Base-by-base conservation (phyloP, 1,140 invertebrate genomes). In the Teleogryllus occipitalis region DNA sequence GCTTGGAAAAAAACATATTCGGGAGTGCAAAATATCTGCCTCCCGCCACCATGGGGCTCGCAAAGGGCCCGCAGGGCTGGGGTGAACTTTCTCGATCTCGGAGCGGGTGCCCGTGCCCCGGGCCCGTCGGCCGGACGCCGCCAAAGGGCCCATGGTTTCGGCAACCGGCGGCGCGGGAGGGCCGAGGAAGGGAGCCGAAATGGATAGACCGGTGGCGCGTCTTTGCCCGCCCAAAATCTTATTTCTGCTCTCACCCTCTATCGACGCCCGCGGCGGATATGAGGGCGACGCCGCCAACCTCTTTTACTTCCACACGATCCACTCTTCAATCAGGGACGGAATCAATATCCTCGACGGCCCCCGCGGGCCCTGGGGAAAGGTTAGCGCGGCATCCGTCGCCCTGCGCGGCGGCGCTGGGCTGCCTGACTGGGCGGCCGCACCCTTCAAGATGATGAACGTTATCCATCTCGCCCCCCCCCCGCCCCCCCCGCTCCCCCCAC, bases 271-370 rank as follows among this genome's bases (percentile, higher is more conserved):
- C 27, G 54, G 18, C 54, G 54, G 18, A 18, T 10, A 18, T 65
- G 54, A 65, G 10, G 18, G 54, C 54, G 54, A 65, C 18, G 54
- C 54, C 54, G 2, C 54, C 10, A 65, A 65, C 54, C 54, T 65
- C 54, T 65, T 65, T 65, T 65, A 65, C 54, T 65, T 65, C 54
- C 54, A 7, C 54, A 65, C 54, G 54, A 65, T 65, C 54, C 54
- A 65, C 54, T 65, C 54, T 65, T 65, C 54, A 65, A 65, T 65
- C 54, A 65, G 54, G 54, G 54, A 65, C 54, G 54, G 54, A 65
- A 65, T 65, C 54, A 65, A 65, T 65, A 65, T 65, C 54, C 2
- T 65, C 54, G 54, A 65, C 54, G 54, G 54, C 54, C 54, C 54
- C 18, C 10, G 10, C 54, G 10, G 10, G 54, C 54, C 54, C 54